Percentiles rank a stretch among this genome's conserved stretches.
Conservation (phyloP, 2,797 vertebrate species). For the Catostomus latipinnis region DNA sequence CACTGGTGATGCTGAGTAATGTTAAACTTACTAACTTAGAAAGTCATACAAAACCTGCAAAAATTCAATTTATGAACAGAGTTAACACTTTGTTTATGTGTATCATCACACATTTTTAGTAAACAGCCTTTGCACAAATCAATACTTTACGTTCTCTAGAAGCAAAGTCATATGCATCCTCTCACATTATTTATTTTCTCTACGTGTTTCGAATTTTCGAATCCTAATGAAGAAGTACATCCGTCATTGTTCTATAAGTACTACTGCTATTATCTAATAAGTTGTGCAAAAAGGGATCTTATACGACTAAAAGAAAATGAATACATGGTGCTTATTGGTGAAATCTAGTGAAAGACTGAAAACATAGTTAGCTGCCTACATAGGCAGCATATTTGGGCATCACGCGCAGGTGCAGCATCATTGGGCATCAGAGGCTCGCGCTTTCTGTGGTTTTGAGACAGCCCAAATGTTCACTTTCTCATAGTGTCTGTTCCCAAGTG, state of each 20-base stretch:
- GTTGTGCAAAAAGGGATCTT: neutral
- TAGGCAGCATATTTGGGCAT: neutral
- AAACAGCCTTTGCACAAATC: neutral
- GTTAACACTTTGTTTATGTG: neutral
- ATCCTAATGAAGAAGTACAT: neutral
- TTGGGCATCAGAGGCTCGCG: neutral
- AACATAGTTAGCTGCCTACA: neutral
- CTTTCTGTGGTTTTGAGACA: neutral
- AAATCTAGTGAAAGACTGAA: neutral
- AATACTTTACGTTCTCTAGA: neutral
- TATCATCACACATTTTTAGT: neutral
- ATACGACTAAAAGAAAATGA: neutral
- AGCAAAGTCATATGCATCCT: neutral
- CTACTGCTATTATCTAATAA: neutral
- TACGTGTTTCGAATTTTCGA: neutral
- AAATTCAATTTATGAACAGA: too few species aligned
- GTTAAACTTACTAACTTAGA: neutral
- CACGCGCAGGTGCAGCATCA: neutral
- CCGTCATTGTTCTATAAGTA: neutral
- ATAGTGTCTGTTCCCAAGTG: neutral
- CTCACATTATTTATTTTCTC: neutral
- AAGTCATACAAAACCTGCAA: neutral
- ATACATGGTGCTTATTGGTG: neutral
- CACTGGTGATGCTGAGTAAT: neutral
- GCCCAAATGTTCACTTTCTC: slow-evolving; percentile 2